phyloP scores from a whole-genome alignment of 2,113 vertebrate genomes.

The Holacanthus passer region DNA sequence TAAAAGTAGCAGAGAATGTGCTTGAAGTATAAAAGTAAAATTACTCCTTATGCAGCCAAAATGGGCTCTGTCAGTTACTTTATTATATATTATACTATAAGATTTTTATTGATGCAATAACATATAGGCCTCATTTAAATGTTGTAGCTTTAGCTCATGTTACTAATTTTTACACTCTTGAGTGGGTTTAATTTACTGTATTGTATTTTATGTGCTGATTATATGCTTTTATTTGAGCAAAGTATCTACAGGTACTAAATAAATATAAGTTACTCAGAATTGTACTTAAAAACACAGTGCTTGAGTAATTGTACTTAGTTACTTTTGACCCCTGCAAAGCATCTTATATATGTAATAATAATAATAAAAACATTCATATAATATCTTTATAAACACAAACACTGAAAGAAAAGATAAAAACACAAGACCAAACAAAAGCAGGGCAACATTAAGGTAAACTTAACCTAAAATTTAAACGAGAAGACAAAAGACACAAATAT shows the following conservation, averaged over 20 bases:
- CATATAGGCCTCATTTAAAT: neutral
- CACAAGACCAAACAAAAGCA: too few species aligned
- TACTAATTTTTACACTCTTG: neutral
- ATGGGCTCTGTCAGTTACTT: neutral
- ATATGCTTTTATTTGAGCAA: neutral
- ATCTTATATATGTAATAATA: too few species aligned
- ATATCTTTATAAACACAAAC: too few species aligned
- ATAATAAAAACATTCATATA: too few species aligned
- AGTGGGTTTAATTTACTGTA: neutral
- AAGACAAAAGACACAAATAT: too few species aligned
- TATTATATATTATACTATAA: neutral
- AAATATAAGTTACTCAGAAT: too few species aligned
- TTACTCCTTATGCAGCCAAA: neutral
- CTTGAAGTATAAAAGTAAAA: neutral
- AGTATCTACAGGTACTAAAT: neutral
- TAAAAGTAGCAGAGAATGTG: neutral
- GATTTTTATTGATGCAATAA: neutral
- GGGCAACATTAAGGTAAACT: too few species aligned
- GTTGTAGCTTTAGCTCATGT: neutral
- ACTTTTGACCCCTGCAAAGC: slow-evolving; percentile 5
- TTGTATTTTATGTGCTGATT: neutral
- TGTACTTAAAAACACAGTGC: too few species aligned
- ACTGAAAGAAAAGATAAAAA: too few species aligned
- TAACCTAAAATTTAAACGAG: too few species aligned
- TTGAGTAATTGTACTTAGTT: neutral